Percentiles rank a stretch among this genome's conserved stretches.
Conservation (phyloP, 2,888 invertebrate species). For the Ornithoptera priamus region DNA sequence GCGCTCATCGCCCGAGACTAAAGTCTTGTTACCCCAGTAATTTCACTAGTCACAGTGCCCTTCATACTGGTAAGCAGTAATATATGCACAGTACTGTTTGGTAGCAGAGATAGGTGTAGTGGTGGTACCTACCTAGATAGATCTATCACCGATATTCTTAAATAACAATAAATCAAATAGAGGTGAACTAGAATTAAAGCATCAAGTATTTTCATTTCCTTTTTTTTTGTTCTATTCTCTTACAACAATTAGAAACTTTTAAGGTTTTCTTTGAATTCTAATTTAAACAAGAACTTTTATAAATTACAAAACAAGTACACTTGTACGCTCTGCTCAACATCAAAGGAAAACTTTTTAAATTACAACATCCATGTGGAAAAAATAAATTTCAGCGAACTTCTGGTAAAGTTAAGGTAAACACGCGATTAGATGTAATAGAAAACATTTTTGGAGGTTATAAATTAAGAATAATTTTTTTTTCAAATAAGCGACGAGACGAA, state of each 20-base stretch:
- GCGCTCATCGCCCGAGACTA: too few relatives aligned
- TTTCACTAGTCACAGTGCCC: too few relatives aligned
- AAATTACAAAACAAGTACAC: background rate
- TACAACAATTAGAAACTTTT: background rate
- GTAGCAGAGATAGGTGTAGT: too few relatives aligned
- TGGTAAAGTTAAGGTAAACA: background rate
- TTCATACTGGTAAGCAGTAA: too few relatives aligned
- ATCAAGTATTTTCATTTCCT: too few relatives aligned
- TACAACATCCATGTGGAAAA: background rate
- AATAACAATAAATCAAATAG: too few relatives aligned
- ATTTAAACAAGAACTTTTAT: background rate
- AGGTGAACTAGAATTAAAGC: too few relatives aligned
- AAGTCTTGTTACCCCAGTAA: too few relatives aligned
- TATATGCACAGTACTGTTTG: too few relatives aligned
- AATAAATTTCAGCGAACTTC: background rate
- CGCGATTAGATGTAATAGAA: background rate
- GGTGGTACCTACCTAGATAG: too few relatives aligned
- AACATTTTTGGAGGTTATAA: background rate
- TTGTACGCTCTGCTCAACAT: background rate
- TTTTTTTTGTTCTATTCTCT: background rate
- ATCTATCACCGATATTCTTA: too few relatives aligned
- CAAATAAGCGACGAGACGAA: too few relatives aligned
- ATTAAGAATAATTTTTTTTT: background rate
- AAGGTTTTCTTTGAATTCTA: background rate
- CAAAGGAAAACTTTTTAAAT: conserved; percentile 10